A percentile compares a stretch with the other conserved stretches of the same genome.
These are phyloP conservation scores for Palaemon carinicauda DNA, from an alignment of 1,140 invertebrate species.

Conservation along the genomic window DNA sequence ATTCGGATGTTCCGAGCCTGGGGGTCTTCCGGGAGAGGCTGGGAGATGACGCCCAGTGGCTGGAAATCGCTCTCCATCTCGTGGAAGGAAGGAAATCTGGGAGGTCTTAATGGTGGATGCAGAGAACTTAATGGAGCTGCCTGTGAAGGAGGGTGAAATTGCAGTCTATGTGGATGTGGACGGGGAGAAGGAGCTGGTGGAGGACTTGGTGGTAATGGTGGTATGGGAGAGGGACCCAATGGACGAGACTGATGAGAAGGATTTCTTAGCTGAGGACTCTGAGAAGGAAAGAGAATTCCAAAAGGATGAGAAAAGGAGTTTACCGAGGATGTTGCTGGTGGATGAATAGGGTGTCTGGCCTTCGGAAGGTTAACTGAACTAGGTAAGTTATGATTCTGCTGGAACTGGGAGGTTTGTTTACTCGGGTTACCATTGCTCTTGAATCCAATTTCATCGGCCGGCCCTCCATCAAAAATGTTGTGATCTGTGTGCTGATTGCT, in stretches of 20 bases:
- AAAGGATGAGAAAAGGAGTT: no score
- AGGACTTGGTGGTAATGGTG: not conserved
- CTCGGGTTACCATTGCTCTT: no score
- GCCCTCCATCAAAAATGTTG: no score
- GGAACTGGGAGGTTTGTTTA: no score
- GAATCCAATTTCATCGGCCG: no score
- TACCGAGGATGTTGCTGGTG: no score
- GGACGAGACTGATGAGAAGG: not conserved
- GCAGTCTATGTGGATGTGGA: not conserved
- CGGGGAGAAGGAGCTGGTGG: not conserved
- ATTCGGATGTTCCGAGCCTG: not conserved
- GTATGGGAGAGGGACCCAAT: not conserved
- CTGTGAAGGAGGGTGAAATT: not conserved
- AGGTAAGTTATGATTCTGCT: no score
- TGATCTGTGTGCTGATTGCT: no score
- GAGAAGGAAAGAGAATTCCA: no score
- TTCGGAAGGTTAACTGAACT: no score
- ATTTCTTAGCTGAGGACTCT: no score
- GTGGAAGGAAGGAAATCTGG: not conserved
- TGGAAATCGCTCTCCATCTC: slow-evolving; percentile 23
- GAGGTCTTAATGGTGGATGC: not conserved
- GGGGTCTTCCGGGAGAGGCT: slow-evolving; percentile 11
- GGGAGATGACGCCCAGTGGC: not conserved
- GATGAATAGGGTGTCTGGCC: no score
- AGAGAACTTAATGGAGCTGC: not conserved